These are phyloP conservation scores for Pelobates fuscus DNA, from an alignment of 2,113 vertebrate genomes.

Conservation along the genomic window DNA sequence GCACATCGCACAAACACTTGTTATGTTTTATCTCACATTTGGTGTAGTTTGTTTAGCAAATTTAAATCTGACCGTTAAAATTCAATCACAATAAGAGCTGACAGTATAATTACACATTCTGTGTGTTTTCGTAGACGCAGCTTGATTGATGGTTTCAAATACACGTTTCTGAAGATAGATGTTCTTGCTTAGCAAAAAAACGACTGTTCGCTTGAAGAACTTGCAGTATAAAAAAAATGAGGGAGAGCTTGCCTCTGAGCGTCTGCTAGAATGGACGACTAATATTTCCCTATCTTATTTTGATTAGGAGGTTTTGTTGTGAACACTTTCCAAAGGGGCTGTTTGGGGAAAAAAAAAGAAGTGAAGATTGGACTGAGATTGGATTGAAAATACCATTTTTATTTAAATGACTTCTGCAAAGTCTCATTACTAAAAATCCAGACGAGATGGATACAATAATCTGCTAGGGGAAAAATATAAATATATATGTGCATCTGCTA, in stretches of 20 bases:
- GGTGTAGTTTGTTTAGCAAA: conserved; percentile 61
- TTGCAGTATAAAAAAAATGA: background rate
- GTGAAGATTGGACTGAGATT: background rate
- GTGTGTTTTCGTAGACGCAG: conserved; percentile 60
- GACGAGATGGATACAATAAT: background rate
- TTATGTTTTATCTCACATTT: conserved; percentile 52
- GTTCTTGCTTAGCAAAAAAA: conserved; percentile 60
- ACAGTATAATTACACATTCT: conserved; percentile 70
- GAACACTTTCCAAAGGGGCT: too few species aligned
- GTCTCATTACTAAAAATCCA: conserved; percentile 15
- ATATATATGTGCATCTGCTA: too few species aligned
- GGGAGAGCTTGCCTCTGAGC: background rate
- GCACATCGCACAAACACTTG: conserved; percentile 52
- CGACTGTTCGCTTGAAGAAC: conserved; percentile 35
- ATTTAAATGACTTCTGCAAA: conserved; percentile 2
- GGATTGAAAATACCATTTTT: conserved; percentile 6
- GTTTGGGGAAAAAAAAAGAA: too few species aligned
- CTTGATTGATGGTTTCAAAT: conserved; percentile 68
- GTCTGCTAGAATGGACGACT: background rate
- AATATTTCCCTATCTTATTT: conserved; percentile 12
- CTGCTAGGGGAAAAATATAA: too few species aligned
- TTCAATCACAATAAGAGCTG: conserved; percentile 68
- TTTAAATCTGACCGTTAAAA: conserved; percentile 64
- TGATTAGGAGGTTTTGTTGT: conserved; percentile 6
- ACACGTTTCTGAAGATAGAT: conserved; percentile 68